phyloP scores from a whole-genome alignment of 2,113 vertebrate genomes.

The Tenebrosternarchus preto region DNA sequence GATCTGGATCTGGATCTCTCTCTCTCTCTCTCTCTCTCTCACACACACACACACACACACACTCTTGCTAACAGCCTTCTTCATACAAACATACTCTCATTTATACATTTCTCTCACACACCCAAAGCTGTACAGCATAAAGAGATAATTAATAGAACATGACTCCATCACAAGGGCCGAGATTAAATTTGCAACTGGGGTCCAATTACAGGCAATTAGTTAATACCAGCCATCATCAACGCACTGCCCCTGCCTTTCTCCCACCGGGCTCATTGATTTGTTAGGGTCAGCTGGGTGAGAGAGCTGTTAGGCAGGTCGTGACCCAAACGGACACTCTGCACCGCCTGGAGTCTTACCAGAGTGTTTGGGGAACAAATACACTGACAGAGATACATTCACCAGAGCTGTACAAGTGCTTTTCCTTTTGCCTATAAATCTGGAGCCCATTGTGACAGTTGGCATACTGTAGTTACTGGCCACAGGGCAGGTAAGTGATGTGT shows the following conservation, averaged over 20 bases:
- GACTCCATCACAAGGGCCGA: not conserved
- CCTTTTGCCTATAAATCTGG: no score
- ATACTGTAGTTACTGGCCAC: not conserved
- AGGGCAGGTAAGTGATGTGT: not conserved
- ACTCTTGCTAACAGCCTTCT: not conserved
- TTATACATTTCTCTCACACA: not conserved
- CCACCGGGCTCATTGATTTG: constrained; percentile 56
- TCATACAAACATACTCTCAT: not conserved
- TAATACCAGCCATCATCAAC: constrained; percentile 44
- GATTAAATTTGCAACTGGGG: constrained; percentile 44
- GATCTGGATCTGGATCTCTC: no score
- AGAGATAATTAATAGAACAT: not conserved
- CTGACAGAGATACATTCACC: not conserved
- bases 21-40: constrained; percentile 11
- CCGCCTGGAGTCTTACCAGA: constrained; percentile 24
- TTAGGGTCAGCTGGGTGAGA: constrained; percentile 58
- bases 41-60: constrained; percentile 31
- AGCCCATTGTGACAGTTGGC: no score
- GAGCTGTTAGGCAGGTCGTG: constrained; percentile 39
- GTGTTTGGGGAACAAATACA: constrained; percentile 3
- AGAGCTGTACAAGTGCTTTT: no score
- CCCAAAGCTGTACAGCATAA: not conserved
- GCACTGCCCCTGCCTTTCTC: constrained; percentile 27
- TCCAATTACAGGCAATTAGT: constrained; percentile 48
- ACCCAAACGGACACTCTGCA: constrained; percentile 61